Conservation (phyloP, 37 sponge, comb jelly and placozoan species). For the Halichondria panicea region DNA sequence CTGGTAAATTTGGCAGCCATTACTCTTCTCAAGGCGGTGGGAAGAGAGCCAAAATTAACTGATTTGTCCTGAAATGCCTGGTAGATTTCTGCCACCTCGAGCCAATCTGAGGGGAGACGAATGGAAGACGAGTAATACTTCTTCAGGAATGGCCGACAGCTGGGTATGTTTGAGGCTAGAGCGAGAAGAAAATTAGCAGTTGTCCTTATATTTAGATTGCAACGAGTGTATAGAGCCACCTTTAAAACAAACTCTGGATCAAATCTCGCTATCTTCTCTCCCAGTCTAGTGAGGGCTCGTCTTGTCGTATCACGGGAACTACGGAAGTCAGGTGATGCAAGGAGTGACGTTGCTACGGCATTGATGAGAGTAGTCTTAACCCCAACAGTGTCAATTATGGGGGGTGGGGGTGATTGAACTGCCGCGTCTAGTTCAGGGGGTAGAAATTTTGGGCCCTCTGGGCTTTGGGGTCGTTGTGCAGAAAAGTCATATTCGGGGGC, state of each 20-base stretch:
- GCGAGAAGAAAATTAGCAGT: slow-evolving; percentile 97
- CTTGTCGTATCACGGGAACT: slow-evolving; percentile 60
- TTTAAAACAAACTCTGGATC: slow-evolving; percentile 98
- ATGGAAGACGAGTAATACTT: slow-evolving; percentile 85
- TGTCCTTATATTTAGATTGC: slow-evolving; percentile 88
- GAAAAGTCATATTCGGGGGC: slow-evolving; percentile 46
- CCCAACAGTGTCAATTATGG: slow-evolving; percentile 37
- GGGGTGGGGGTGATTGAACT: slow-evolving; percentile 26
- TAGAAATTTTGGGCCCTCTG: slow-evolving; percentile 6
- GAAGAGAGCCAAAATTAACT: slow-evolving; percentile 86
- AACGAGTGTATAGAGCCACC: slow-evolving; percentile 89
- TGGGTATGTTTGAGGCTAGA: slow-evolving; percentile 75
- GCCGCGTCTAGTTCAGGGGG: slow-evolving; percentile 59
- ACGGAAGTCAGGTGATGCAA: slow-evolving; percentile 81
- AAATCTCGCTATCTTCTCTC: slow-evolving; percentile 46
- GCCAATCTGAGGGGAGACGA: slow-evolving; percentile 98
- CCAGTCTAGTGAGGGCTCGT: slow-evolving; percentile 34
- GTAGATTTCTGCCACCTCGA: slow-evolving; percentile 99
- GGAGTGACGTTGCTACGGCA: slow-evolving; percentile 92
- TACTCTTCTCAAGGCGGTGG: slow-evolving; percentile 88
- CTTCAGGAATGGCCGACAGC: slow-evolving; percentile 89
- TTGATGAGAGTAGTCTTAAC: slow-evolving; percentile 81
- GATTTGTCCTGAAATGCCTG: slow-evolving; percentile 85
- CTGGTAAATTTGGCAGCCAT: slow-evolving; percentile 87
- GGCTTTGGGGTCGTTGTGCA: neutral